These are phyloP conservation scores for Alviniconcha marisindica DNA, from an alignment of 1,140 invertebrate species.

Conservation along the genomic window DNA sequence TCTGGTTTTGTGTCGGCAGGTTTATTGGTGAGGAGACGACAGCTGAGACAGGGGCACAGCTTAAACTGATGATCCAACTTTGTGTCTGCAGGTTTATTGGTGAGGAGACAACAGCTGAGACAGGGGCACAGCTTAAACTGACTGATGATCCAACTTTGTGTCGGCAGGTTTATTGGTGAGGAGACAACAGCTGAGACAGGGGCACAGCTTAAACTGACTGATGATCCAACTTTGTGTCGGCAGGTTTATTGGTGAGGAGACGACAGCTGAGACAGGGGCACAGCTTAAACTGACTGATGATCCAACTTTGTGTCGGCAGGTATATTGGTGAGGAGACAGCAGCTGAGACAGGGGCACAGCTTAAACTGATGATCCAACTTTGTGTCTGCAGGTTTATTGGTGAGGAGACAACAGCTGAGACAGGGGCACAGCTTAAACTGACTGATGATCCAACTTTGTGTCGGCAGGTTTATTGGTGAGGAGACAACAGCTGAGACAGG, in stretches of 20 bases:
- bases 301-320: too few species aligned
- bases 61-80: constrained; percentile 91
- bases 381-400: too few species aligned
- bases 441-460: constrained; percentile 81
- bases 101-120: constrained; percentile 89
- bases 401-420: constrained; percentile 89
- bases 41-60: constrained; percentile 83
- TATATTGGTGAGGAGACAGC: constrained; percentile 96
- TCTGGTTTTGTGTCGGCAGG: constrained; percentile 76
- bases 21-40: constrained; percentile 98
- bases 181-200: too few species aligned
- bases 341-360: constrained; percentile 83
- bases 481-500: constrained; percentile 87
- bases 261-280: neutral
- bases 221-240: too few species aligned
- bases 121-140: constrained; percentile 84
- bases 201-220: too few species aligned
- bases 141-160: constrained; percentile 95
- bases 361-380: constrained; percentile 91
- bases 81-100: constrained; percentile 90
- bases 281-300: constrained; percentile 22
- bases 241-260: too few species aligned
- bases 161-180: too few species aligned
- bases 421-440: constrained; percentile 86
- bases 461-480: constrained; percentile 95